Evolutionary conservation across 2,113 vertebrate species (phyloP), one percentile per base, ranked within the genome.

Genomic region (Cyrtonyx montezumae): DNA sequence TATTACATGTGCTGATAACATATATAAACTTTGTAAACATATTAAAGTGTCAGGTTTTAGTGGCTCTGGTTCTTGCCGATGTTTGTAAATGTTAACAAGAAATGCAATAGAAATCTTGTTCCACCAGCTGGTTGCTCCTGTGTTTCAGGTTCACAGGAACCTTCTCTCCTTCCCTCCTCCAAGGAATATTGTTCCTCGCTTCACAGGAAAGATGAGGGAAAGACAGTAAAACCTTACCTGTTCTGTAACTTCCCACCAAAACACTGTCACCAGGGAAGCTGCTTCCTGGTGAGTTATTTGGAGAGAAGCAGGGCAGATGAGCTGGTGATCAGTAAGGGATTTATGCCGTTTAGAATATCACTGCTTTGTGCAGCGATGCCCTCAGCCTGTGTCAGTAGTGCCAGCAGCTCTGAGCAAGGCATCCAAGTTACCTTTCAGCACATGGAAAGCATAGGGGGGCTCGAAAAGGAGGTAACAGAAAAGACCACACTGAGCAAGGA

Each of bases 1-100:
- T 93, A 94, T 80, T 92, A 40, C 71, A 91, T 84, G 73, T 87
- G 90, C 96, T 96, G 88, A 96, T 96, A 97, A 93, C 90, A 94
- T 56, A 75, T 59, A 89, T 97, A 94, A 95, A 94, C 94, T 94
- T 79, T 80, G 83, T 91, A 96, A 95, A 93, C 79, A 87, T 82
- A 96, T 95, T 97, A 94, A 95, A 97, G 83, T 94, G 93, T 90
- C 80, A 7, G 53, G 84, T 76, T 91, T 95, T 95, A 87, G 78
- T 28, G 70, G 59, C 59, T 93, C 76, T 90, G 78, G 68, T 86
- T 87, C 69, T 12, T 49, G 90, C 32, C 69, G 73, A 73, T 55
- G 67, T 73, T 88, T 37, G 3, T 70, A 80, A 80, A 90, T 36
- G 69, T 59, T 89, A 83, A 63, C 1, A 5, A 93, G 68, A 73